A percentile compares a stretch with the other conserved stretches of the same genome.
Conservation (phyloP, 23 tunicate species). For the Trididemnum miniatum region DNA sequence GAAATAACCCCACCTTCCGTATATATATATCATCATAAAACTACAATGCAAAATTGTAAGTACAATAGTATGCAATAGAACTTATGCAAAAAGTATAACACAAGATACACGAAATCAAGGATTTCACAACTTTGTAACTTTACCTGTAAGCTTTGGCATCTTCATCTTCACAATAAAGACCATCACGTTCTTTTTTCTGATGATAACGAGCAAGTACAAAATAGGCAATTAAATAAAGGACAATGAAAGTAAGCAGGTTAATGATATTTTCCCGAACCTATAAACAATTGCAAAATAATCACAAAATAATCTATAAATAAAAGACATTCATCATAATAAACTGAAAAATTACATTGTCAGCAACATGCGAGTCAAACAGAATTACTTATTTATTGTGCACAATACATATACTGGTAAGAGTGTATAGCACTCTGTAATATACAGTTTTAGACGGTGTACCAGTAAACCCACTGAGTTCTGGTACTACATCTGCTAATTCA, state of each 20-base stretch:
- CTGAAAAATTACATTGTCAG: neutral
- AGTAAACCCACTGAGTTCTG: too few relatives aligned
- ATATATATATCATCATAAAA: too few relatives aligned
- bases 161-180: slow-evolving; percentile 63
- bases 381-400: neutral
- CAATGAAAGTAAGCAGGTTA: slow-evolving; percentile 61
- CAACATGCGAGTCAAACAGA: neutral
- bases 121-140: too few relatives aligned
- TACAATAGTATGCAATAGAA: too few relatives aligned
- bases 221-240: slow-evolving; percentile 56
- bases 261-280: slow-evolving; percentile 86
- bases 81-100: too few relatives aligned
- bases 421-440: too few relatives aligned
- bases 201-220: slow-evolving; percentile 46
- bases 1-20: too few relatives aligned
- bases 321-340: neutral
- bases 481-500: too few relatives aligned
- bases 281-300: neutral
- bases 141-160: slow-evolving; percentile 90
- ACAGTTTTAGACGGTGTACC: too few relatives aligned
- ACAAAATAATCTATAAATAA: neutral
- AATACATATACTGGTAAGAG: too few relatives aligned
- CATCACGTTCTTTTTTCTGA: slow-evolving; percentile 68
- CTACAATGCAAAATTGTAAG: too few relatives aligned
- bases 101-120: too few relatives aligned